A percentile compares a stretch with the other conserved stretches of the same genome.
These are phyloP conservation scores for Tetraneura akinire DNA, from an alignment of 1,140 invertebrate species.

Conservation along the genomic window DNA sequence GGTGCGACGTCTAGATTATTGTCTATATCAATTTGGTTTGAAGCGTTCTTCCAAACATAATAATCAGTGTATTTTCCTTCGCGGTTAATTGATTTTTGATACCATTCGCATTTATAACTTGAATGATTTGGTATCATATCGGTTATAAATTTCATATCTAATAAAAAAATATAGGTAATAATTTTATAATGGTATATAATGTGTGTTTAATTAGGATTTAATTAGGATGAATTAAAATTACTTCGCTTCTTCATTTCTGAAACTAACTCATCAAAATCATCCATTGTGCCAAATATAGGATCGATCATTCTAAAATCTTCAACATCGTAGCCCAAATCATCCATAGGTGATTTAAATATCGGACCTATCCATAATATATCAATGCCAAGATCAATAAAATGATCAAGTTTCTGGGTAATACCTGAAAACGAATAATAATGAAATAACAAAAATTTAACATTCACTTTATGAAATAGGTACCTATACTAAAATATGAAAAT, in stretches of 20 bases:
- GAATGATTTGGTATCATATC: slow-evolving; percentile 87
- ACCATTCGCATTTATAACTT: slow-evolving; percentile 77
- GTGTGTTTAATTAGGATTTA: no score
- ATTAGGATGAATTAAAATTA: neutral
- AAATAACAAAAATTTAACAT: neutral
- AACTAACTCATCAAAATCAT: slow-evolving; percentile 25
- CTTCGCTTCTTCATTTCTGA: neutral
- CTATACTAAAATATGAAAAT: neutral
- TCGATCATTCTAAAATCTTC: slow-evolving; percentile 66
- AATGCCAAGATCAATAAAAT: slow-evolving; percentile 70
- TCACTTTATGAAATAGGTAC: no score
- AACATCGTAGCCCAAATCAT: slow-evolving; percentile 75
- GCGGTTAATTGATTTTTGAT: slow-evolving; percentile 65
- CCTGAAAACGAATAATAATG: neutral
- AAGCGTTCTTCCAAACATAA: slow-evolving; percentile 71
- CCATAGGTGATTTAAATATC: slow-evolving; percentile 61
- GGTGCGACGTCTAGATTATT: neutral
- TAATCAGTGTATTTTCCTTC: slow-evolving; percentile 69
- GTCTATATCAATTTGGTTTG: slow-evolving; percentile 59
- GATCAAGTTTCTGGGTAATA: slow-evolving; percentile 64
- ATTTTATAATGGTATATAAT: no score
- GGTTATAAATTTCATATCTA: slow-evolving; percentile 74
- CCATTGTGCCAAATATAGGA: slow-evolving; percentile 36
- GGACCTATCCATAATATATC: slow-evolving; percentile 34
- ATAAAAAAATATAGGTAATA: slow-evolving; percentile 54